These are phyloP conservation scores for Carabus problematicus DNA, from an alignment of 2,888 invertebrate genomes.

Conservation along the genomic window DNA sequence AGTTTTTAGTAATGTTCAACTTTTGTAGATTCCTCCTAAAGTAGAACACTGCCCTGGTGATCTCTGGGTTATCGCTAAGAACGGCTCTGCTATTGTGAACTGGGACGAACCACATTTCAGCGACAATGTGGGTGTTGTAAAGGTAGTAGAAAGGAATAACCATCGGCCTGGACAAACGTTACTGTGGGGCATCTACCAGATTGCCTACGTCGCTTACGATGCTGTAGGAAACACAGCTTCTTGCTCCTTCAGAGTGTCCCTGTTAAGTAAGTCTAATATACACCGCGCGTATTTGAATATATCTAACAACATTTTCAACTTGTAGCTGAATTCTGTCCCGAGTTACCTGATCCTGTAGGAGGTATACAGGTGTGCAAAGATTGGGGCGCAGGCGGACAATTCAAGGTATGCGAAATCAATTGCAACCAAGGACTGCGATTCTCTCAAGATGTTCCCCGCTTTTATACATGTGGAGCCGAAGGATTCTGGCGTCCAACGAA, in stretches of 20 bases:
- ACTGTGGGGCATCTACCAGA: slow-evolving; percentile 90
- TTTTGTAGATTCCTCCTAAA: slow-evolving; percentile 73
- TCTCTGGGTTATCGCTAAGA: slow-evolving; percentile 91
- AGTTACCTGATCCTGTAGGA: slow-evolving; percentile 86
- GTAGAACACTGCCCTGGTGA: slow-evolving; percentile 93
- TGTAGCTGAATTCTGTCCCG: slow-evolving; percentile 90
- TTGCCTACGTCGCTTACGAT: slow-evolving; percentile 93
- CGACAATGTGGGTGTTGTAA: slow-evolving; percentile 84
- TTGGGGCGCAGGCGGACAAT: slow-evolving; percentile 96
- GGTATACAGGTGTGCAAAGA: slow-evolving; percentile 92
- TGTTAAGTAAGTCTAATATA: slow-evolving; percentile 72
- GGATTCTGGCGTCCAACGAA: slow-evolving; percentile 95
- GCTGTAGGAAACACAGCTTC: slow-evolving; percentile 90
- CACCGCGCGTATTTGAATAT: slow-evolving; percentile 32
- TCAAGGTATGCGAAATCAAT: slow-evolving; percentile 92
- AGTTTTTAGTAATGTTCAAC: background rate
- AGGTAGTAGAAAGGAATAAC: slow-evolving; percentile 83
- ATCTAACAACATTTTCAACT: slow-evolving; percentile 44
- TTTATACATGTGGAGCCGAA: slow-evolving; percentile 98
- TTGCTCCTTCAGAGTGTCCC: slow-evolving; percentile 90
- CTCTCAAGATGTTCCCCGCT: slow-evolving; percentile 92
- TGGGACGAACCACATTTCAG: slow-evolving; percentile 94
- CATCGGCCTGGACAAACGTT: slow-evolving; percentile 88
- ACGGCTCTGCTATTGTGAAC: slow-evolving; percentile 86
- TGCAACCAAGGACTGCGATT: slow-evolving; percentile 88